Percentiles rank a stretch among this genome's conserved stretches.
phyloP scores from a whole-genome alignment of 30 jellyfish, hydroid and myxozoan species.

The Calvadosia cruxmelitensis region DNA sequence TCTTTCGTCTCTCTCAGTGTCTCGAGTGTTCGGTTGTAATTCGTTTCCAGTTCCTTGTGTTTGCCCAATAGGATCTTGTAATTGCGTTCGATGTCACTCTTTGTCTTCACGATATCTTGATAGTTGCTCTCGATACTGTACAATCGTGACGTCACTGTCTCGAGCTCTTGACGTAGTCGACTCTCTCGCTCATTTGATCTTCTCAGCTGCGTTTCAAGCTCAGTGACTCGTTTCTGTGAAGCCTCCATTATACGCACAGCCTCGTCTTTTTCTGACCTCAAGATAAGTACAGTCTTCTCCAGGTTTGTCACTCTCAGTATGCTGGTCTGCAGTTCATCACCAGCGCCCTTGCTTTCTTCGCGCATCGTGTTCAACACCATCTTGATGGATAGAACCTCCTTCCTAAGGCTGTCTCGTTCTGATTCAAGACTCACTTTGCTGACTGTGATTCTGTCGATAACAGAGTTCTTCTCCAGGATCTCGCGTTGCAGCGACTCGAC shows the following conservation, averaged over 20 bases:
- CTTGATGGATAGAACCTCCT: constrained; percentile 40
- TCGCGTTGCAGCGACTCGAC: constrained; percentile 63
- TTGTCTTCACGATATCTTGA: constrained; percentile 54
- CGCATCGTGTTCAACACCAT: constrained; percentile 26
- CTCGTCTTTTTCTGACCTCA: constrained; percentile 70
- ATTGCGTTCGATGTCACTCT: constrained; percentile 66
- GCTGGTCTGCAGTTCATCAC: constrained; percentile 68
- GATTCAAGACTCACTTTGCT: constrained; percentile 58
- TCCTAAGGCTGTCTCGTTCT: constrained; percentile 73
- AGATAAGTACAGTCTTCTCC: constrained; percentile 60
- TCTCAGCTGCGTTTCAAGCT: constrained; percentile 57
- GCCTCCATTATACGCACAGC: constrained; percentile 49
- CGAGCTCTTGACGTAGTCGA: constrained; percentile 56
- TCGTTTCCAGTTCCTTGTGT: constrained; percentile 60
- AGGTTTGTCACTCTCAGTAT: constrained; percentile 34
- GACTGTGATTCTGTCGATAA: constrained; percentile 72
- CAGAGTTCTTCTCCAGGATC: constrained; percentile 74
- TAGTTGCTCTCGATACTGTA: constrained; percentile 40
- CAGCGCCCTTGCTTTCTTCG: constrained; percentile 17
- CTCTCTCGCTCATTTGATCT: constrained; percentile 86
- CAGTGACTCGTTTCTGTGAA: constrained; percentile 46
- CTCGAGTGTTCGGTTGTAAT: constrained; percentile 44
- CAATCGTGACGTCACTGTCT: constrained; percentile 34
- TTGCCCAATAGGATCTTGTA: constrained; percentile 57
- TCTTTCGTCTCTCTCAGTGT: constrained; percentile 58